phyloP scores from a whole-genome alignment of 2,888 invertebrate species.

The Cartodere bifasciata region DNA sequence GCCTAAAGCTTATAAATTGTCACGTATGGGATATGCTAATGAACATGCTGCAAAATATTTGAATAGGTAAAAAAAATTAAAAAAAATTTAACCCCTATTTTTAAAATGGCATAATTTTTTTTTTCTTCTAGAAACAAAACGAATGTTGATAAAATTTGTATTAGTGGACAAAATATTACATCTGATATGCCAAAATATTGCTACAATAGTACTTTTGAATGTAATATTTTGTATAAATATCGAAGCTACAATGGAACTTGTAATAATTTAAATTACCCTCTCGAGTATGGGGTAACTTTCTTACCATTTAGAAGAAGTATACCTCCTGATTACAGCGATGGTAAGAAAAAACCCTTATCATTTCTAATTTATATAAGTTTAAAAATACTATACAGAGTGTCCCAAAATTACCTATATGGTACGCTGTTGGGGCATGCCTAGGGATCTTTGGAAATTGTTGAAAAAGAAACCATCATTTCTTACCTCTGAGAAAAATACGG shows the following conservation, averaged over 20 bases:
- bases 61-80: conserved; percentile 16
- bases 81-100: not conserved
- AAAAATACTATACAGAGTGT: too few species aligned
- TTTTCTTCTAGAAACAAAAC: conserved; percentile 5
- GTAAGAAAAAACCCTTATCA: conserved; percentile 35
- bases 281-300: conserved; percentile 57
- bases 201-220: conserved; percentile 17
- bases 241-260: conserved; percentile 62
- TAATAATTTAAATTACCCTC: conserved; percentile 54
- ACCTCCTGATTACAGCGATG: conserved; percentile 64
- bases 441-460: too few species aligned
- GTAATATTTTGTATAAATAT: conserved; percentile 37
- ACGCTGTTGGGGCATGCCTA: too few species aligned
- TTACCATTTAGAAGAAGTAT: conserved; percentile 64
- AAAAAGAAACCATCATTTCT: too few species aligned
- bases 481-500: too few species aligned
- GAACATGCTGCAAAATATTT: conserved; percentile 50
- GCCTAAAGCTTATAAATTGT: conserved; percentile 45
- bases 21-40: conserved; percentile 53
- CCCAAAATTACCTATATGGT: too few species aligned
- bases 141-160: conserved; percentile 12
- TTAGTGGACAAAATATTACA: conserved; percentile 4
- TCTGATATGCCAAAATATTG: conserved; percentile 15
- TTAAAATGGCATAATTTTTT: not conserved
- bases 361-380: too few species aligned